A percentile compares a stretch with the other conserved stretches of the same genome.
Conservation (phyloP, 2,113 vertebrate species). For the Sarotherodon lohbergeri region DNA sequence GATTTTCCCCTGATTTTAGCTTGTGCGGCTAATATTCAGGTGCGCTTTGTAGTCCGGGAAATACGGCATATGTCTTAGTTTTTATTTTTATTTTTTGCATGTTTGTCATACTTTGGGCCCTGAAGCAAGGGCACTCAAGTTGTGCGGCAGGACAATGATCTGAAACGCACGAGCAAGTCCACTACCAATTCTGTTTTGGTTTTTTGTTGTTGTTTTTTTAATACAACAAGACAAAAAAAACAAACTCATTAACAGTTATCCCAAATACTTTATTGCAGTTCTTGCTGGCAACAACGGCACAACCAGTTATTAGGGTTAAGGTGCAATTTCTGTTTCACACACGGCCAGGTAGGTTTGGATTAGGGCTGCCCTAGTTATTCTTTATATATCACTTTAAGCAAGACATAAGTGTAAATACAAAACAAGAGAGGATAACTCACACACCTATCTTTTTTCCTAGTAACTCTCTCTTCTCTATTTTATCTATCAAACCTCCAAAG, state of each 20-base stretch:
- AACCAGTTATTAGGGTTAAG: background rate
- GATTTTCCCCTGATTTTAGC: too few species aligned
- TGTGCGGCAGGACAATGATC: background rate
- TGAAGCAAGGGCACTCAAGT: background rate
- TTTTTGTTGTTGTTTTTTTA: background rate
- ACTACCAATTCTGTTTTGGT: accelerated
- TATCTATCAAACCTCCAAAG: background rate
- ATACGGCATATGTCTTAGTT: background rate
- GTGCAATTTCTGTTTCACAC: background rate
- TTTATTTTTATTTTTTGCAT: background rate
- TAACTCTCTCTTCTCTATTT: background rate
- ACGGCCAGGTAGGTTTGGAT: background rate
- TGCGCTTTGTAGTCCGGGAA: too few species aligned
- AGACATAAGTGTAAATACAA: background rate
- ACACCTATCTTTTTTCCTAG: background rate
- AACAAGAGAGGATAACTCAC: background rate
- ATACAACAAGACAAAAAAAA: background rate
- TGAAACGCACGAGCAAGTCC: background rate
- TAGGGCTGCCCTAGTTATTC: background rate
- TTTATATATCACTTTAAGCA: background rate
- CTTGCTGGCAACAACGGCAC: background rate
- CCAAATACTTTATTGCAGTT: background rate
- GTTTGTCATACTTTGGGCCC: background rate
- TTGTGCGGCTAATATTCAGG: too few species aligned
- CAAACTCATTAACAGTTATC: background rate